phyloP scores from a whole-genome alignment of 2,888 invertebrate genomes.

The Serrognathus titanus region DNA sequence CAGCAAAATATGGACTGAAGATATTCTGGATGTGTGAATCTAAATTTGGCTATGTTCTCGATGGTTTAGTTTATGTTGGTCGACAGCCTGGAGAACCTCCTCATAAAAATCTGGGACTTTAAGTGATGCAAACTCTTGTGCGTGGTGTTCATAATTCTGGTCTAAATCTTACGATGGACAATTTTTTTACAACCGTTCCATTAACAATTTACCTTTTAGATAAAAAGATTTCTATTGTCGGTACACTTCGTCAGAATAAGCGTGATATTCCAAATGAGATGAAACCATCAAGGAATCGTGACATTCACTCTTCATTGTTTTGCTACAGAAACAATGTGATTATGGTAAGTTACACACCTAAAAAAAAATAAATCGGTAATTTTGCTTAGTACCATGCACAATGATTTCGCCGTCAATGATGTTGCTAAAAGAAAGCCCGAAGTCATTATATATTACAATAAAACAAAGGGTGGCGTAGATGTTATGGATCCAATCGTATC shows the following conservation, averaged over 20 bases:
- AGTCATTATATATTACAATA: conserved; percentile 27
- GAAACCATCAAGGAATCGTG: conserved; percentile 17
- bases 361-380: conserved; percentile 16
- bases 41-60: background rate
- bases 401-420: conserved; percentile 10
- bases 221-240: conserved; percentile 22
- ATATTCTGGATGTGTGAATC: background rate
- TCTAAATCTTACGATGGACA: conserved; percentile 31
- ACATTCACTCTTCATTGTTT: conserved; percentile 4
- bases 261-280: conserved; percentile 16
- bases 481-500: conserved; percentile 24
- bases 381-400: conserved; percentile 26
- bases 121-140: conserved; percentile 33
- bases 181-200: conserved; percentile 29
- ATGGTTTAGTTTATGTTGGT: background rate
- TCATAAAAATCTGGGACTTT: conserved; percentile 31
- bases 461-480: conserved; percentile 24
- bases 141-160: conserved; percentile 29
- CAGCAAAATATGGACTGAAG: conserved; percentile 1
- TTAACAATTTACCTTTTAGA: conserved; percentile 24
- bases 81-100: conserved; percentile 6
- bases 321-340: conserved; percentile 11
- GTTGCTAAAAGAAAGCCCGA: conserved; percentile 21
- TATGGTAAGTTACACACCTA: conserved; percentile 15
- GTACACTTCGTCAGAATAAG: conserved; percentile 16